Conservation (phyloP, 2,113 vertebrate genomes). For the Abramis brama region DNA sequence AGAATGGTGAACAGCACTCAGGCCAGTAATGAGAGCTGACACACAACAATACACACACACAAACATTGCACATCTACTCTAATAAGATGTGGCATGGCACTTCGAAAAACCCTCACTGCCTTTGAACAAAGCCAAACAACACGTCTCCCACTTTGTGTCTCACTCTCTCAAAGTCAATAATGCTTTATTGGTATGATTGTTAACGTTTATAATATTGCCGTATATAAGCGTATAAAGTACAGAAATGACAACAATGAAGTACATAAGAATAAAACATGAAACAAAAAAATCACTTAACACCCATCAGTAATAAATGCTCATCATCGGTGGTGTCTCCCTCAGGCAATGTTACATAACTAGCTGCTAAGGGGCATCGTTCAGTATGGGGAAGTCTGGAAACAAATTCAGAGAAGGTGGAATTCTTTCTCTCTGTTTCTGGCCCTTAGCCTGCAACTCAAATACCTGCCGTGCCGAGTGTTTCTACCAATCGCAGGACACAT, state of each 20-base stretch:
- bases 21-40: slow-evolving; percentile 46
- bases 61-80: slow-evolving; percentile 47
- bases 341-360: not conserved
- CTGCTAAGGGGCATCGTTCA: not conserved
- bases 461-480: not conserved
- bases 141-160: not conserved
- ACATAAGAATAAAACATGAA: not conserved
- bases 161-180: not conserved
- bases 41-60: slow-evolving; percentile 32
- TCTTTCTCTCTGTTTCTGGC: not conserved
- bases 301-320: not conserved
- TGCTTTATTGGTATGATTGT: not conserved
- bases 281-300: not conserved
- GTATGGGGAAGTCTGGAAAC: not conserved
- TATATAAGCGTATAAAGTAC: not conserved
- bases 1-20: slow-evolving; percentile 32
- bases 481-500: not conserved
- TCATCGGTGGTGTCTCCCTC: not conserved
- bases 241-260: not conserved
- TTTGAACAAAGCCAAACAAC: slow-evolving; percentile 15
- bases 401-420: not conserved
- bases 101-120: slow-evolving; percentile 19
- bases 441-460: not conserved
- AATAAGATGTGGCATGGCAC: slow-evolving; percentile 52
- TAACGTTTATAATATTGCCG: slow-evolving; percentile 1